Base-by-base conservation (phyloP, 2,797 vertebrate genomes). In the Sciurus carolinensis region DNA sequence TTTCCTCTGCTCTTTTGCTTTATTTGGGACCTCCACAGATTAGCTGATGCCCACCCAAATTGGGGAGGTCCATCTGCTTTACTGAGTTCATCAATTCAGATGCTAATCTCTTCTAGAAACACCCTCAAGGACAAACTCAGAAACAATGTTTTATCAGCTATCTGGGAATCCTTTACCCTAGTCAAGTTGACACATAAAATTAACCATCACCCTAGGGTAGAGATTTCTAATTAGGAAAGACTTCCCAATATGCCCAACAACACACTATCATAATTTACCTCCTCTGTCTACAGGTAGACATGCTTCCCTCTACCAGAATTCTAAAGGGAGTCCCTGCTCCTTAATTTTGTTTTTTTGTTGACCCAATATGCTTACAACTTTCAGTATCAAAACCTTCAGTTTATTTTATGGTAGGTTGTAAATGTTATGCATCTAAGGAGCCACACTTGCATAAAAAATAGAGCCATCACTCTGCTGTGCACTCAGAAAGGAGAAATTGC, bases 381-480 rank as follows among this genome's bases (percentile, higher is more conserved):
- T 59, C 69, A 83, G 64, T 92, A 95, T 90, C 28, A 92, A 90
- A 97, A 96, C 90, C 3, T 90, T 47, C 26, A 30, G 67, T 86
- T 96, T 95, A 91, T 97, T 98, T 97, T 95, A 96, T 94, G 95
- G 92, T 57, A 89, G 67, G 90, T 80, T 96, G 96, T 97, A 97
- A 97, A 98, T 88, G 96, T 96, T 97, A 87, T 84, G 91, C 90
- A 93, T 97, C 80, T 76, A 82, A 97, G 94, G 91, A 88, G 88
- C 91, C 94, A 95, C 77, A 88, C 95, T 96, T 97, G 97, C 97
- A 97, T 97, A 91, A 98, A 97, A 98, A 98, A 97, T 95, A 94
- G 94, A 95, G 90, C 95, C 94, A 89, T 97, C 97, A 81, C 75
- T 98, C 88, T 39, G 87, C 87, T 4, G 24, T 72, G 91, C 85